These are phyloP conservation scores for Dryoscopus gambensis DNA, from an alignment of 2,113 vertebrate species.

Conservation along the genomic window DNA sequence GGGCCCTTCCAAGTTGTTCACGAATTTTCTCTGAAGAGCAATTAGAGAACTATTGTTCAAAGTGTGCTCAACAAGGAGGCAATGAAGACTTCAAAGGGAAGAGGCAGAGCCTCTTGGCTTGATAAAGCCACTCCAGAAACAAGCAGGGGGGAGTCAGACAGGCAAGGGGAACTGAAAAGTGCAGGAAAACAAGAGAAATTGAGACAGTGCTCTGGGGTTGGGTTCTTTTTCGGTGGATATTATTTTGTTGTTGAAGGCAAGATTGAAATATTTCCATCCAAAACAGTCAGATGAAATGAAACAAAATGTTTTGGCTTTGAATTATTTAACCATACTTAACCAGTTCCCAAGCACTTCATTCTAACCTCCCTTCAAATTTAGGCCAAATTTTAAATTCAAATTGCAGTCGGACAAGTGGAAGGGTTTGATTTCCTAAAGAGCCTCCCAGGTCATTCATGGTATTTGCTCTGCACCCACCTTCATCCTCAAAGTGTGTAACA, in stretches of 20 bases:
- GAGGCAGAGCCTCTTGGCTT: neutral
- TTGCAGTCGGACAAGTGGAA: neutral
- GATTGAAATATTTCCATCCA: neutral
- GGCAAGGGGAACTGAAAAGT: neutral
- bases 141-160: neutral
- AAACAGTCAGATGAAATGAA: neutral
- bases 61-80: conserved; percentile 30
- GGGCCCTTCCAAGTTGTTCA: conserved; percentile 33
- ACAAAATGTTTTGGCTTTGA: neutral
- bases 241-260: neutral
- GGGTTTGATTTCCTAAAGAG: neutral
- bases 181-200: neutral
- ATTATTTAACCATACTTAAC: neutral
- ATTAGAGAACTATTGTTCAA: conserved; percentile 53
- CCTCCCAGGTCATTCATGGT: neutral
- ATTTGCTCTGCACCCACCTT: neutral
- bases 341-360: neutral
- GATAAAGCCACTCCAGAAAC: conserved; percentile 11
- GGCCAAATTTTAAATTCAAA: neutral
- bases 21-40: conserved; percentile 50
- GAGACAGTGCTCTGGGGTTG: neutral
- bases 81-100: conserved; percentile 13
- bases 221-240: accelerated
- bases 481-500: accelerated
- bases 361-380: neutral